Evolutionary conservation across 2,888 invertebrate genomes (phyloP).

Genomic region (Argyresthia albistria): DNA sequence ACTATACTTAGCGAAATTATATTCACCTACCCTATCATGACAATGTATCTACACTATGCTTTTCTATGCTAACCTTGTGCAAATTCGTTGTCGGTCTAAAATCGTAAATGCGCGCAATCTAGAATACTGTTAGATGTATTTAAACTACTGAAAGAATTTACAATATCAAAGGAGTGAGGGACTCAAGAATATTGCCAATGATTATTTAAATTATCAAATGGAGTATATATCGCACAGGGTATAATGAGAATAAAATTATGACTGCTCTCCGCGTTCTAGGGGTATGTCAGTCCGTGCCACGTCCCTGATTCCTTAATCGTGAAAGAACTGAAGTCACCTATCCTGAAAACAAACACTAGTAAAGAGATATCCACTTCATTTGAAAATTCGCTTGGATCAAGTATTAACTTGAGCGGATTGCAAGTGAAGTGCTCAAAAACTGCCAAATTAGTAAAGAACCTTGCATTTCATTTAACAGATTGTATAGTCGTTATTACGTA

Average conservation of each 20-base stretch:
- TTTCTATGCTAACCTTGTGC: constrained; percentile 1
- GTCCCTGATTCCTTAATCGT: constrained; percentile 60
- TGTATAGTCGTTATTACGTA: too few species aligned
- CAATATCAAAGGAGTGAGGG: constrained; percentile 50
- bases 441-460: too few species aligned
- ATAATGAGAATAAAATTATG: constrained; percentile 51
- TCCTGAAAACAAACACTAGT: constrained; percentile 18
- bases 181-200: constrained; percentile 54
- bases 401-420: too few species aligned
- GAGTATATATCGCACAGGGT: constrained; percentile 65
- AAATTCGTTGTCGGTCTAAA: not conserved
- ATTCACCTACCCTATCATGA: not conserved
- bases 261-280: constrained; percentile 26
- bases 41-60: constrained; percentile 2
- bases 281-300: constrained; percentile 45
- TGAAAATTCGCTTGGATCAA: too few species aligned
- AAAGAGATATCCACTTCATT: too few species aligned
- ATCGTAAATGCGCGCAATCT: constrained; percentile 24
- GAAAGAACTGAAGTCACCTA: constrained; percentile 53
- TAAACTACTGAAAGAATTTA: constrained; percentile 35
- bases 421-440: too few species aligned
- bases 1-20: constrained; percentile 1
- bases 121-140: constrained; percentile 40
- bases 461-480: too few species aligned
- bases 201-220: constrained; percentile 55